Base-by-base conservation (phyloP, 2,113 vertebrate species). In the Symphodus melops region DNA sequence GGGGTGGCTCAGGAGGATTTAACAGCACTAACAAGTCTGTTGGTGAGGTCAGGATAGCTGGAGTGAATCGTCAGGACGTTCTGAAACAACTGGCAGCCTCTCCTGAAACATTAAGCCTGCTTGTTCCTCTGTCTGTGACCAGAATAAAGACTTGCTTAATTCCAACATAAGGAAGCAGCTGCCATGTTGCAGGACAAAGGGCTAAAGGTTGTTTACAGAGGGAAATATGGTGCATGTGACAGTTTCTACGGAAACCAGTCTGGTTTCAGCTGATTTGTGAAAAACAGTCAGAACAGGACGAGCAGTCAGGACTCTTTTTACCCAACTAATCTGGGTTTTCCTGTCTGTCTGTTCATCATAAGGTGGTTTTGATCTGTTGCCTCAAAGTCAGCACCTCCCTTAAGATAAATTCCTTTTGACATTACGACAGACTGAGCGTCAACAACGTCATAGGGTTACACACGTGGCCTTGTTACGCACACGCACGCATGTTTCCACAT, bases 381-480 rank as follows among this genome's bases (percentile, higher is more conserved):
- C 54, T 85, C 66, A 64, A 72, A 72, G 76, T 63, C 72, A 70
- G 71, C 0, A 1, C 62, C 63, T 79, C 71, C 42, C 53, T 48
- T 84, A 77, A 68, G 64, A 55, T 81, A 86, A 88, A 73, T 81
- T 91, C 83, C 74, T 72, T 63, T n/a, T 64, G 51, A 76, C 57
- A 33, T 55, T 72, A 37, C 68, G 80, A 54, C 77, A 75, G 36
- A 61, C 37, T 4, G n/a, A 33, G 37, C 8, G 3, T 25, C 36
- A 1, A 51, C 52, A 1, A 74, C 82, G 75, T 91, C 91, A 89
- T 11, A 64, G 68, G 44, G 20, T 39, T 37, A 13, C 66, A 54
- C 63, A 54, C 53, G 83, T 81, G 21, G 69, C 62, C 73, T 75
- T 84, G 61, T 75, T 70, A 64, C 65, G 53, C 70, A 80, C 68